Evolutionary conservation across 2,888 invertebrate genomes (phyloP).

Genomic region (Phaedon cochleariae): DNA sequence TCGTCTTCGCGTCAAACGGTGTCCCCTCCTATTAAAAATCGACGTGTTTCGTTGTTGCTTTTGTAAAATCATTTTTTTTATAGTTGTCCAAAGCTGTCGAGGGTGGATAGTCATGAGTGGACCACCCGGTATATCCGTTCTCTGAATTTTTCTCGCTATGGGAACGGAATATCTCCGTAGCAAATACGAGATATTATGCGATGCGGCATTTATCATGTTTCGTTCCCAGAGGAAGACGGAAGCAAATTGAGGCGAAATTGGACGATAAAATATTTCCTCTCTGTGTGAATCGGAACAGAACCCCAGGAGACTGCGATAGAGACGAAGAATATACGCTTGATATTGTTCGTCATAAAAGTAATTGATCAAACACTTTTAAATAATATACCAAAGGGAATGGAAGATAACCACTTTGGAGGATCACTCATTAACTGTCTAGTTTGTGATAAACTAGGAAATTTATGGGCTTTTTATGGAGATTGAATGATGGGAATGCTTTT

Average conservation of each 20-base stretch:
- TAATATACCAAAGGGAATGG: neutral
- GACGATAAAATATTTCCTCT: neutral
- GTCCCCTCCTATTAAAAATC: no score
- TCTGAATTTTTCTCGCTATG: no score
- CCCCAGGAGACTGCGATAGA: neutral
- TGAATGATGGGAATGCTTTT: neutral
- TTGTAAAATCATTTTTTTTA: no score
- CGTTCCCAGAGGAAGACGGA: neutral
- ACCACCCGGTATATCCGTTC: no score
- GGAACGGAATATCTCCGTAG: no score
- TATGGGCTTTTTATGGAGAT: neutral
- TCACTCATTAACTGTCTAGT: neutral
- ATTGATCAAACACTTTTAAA: neutral
- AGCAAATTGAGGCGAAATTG: neutral
- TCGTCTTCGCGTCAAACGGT: no score
- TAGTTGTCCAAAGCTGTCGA: no score
- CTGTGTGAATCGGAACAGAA: neutral
- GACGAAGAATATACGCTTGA: neutral
- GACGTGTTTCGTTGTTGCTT: no score
- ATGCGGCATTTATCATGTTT: neutral
- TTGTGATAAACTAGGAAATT: neutral
- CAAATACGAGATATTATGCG: neutral
- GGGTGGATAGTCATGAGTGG: no score
- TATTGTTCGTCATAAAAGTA: no score
- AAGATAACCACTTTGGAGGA: neutral